phyloP scores from a whole-genome alignment of 2,888 invertebrate genomes.

The Sminthurinus aureus region DNA sequence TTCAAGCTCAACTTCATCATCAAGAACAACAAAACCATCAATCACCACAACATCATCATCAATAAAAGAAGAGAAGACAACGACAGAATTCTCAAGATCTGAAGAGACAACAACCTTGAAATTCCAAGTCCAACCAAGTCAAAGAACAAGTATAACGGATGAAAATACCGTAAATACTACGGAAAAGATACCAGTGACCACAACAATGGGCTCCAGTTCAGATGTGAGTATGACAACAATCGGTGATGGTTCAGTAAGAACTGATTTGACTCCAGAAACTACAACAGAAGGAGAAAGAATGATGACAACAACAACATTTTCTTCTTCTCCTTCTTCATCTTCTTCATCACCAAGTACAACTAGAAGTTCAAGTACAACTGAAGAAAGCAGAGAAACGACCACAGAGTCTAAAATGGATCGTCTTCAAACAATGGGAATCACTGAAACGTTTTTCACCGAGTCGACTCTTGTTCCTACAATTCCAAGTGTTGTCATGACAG shows the following conservation, averaged over 20 bases:
- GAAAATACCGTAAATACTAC: too few species aligned
- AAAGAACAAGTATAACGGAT: background rate
- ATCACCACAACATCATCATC: constrained; percentile 44
- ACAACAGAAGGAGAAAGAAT: background rate
- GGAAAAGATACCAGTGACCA: background rate
- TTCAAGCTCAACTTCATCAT: constrained; percentile 14
- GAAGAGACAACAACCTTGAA: background rate
- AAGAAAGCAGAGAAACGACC: constrained; percentile 31
- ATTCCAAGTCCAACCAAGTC: background rate
- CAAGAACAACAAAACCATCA: constrained; percentile 40
- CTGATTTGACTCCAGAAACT: too few species aligned
- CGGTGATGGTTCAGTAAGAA: too few species aligned
- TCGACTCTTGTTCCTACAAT: background rate
- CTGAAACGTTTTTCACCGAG: background rate
- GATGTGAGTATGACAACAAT: background rate
- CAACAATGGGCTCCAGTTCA: background rate
- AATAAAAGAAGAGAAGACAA: background rate
- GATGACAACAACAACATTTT: background rate
- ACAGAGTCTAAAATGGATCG: background rate
- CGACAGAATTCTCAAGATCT: background rate
- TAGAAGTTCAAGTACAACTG: constrained; percentile 11
- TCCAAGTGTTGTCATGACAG: background rate
- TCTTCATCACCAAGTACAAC: background rate
- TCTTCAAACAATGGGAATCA: background rate
- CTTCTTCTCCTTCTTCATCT: background rate